These are phyloP conservation scores for Leptinotarsa defecta DNA, from an alignment of 1,140 invertebrate genomes.

Conservation along the genomic window DNA sequence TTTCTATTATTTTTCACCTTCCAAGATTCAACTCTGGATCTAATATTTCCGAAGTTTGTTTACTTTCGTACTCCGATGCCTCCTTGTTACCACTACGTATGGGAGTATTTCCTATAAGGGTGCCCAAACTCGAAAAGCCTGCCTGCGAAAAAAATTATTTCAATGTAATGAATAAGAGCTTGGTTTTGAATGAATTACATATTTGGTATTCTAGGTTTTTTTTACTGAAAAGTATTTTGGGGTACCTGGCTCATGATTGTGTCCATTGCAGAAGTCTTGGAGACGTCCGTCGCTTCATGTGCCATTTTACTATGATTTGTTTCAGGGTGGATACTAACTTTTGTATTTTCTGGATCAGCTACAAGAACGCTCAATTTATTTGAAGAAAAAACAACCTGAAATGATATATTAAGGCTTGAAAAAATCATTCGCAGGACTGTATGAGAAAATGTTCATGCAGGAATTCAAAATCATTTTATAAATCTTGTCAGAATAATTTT, in stretches of 20 bases:
- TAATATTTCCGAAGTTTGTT: conserved; percentile 52
- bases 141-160: conserved; percentile 26
- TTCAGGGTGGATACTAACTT: conserved; percentile 66
- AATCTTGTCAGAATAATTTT: no score
- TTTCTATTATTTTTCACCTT: conserved; percentile 30
- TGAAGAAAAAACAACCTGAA: conserved; percentile 69
- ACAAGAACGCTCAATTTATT: conserved; percentile 69
- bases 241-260: conserved; percentile 47
- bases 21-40: conserved; percentile 53
- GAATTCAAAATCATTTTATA: no score
- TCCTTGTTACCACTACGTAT: conserved; percentile 45
- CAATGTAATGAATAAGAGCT: no score
- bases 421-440: no score
- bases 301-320: conserved; percentile 45
- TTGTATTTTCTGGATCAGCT: conserved; percentile 66
- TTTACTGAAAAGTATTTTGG: no score
- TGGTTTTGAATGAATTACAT: no score
- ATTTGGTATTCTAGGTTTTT: no score
- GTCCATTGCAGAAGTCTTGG: conserved; percentile 46
- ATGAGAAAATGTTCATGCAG: no score
- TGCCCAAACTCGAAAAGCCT: conserved; percentile 45
- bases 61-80: conserved; percentile 52
- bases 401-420: not conserved
- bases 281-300: conserved; percentile 37
- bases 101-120: conserved; percentile 43